phyloP scores from a whole-genome alignment of 2,113 vertebrate species.

The Tenebrosternarchus preto region DNA sequence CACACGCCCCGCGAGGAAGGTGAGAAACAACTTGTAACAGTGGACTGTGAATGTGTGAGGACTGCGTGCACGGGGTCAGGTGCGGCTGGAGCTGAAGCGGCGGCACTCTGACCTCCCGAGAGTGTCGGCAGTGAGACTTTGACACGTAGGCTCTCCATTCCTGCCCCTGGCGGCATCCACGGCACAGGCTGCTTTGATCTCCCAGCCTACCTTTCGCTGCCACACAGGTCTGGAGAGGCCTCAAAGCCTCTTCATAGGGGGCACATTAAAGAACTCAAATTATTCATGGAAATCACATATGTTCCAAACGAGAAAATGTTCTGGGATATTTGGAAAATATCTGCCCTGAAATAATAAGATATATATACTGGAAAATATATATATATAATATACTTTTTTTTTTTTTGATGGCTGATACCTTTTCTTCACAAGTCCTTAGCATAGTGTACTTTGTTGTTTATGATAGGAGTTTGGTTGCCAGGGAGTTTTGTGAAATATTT shows the following conservation, averaged over 20 bases:
- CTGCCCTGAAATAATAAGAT: background rate
- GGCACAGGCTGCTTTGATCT: too few species aligned
- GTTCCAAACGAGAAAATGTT: constrained; percentile 23
- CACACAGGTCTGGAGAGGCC: constrained; percentile 19
- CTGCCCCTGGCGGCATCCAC: constrained; percentile 43
- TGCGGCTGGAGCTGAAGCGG: constrained; percentile 59
- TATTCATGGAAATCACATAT: constrained; percentile 47
- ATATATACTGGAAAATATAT: too few species aligned
- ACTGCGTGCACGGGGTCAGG: constrained; percentile 58
- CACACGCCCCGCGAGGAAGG: constrained; percentile 33
- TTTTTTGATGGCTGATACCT: too few species aligned
- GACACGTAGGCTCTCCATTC: constrained; percentile 71
- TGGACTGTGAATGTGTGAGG: constrained; percentile 66
- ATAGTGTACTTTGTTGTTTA: background rate
- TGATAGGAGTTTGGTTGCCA: background rate
- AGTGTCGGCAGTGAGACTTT: constrained; percentile 58
- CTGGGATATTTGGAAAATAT: background rate
- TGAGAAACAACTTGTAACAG: constrained; percentile 62
- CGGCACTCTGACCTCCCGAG: constrained; percentile 34
- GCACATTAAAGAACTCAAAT: constrained; percentile 60
- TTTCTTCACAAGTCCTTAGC: background rate
- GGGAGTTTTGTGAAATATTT: background rate
- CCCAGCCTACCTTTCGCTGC: too few species aligned
- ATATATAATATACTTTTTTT: too few species aligned
- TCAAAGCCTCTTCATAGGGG: constrained; percentile 41